Percentiles rank a stretch among this genome's conserved stretches.
These are phyloP conservation scores for Neotragus moschatus DNA, from an alignment of 2,113 vertebrate species.

Conservation along the genomic window DNA sequence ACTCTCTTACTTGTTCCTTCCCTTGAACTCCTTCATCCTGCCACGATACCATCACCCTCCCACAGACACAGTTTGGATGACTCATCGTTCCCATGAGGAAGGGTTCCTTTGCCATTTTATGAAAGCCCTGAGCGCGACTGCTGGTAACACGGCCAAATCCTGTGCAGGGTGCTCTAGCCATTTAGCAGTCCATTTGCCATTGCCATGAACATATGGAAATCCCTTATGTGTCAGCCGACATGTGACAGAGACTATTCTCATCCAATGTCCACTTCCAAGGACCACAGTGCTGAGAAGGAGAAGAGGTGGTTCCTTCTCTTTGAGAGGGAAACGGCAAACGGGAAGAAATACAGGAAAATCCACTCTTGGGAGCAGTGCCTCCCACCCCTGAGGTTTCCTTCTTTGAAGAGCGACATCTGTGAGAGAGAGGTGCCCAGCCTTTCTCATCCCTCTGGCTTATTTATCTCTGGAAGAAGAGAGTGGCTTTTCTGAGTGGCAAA, in stretches of 20 bases:
- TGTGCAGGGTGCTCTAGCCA: background rate
- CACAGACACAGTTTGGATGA: background rate
- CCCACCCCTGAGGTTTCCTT: background rate
- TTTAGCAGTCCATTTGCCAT: background rate
- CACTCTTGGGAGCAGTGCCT: too few relatives aligned
- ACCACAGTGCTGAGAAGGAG: background rate
- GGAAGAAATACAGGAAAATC: background rate
- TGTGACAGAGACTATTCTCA: background rate
- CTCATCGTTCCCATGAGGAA: too few relatives aligned
- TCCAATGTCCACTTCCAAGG: background rate
- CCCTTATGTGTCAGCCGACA: background rate
- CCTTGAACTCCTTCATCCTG: background rate
- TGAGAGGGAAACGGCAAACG: background rate
- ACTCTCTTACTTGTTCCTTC: background rate
- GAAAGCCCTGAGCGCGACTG: background rate
- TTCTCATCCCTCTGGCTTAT: background rate
- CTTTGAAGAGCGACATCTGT: background rate
- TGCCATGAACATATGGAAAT: background rate
- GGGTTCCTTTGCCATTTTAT: background rate
- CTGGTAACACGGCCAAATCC: background rate
- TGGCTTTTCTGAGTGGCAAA: background rate
- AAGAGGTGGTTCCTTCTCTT: background rate
- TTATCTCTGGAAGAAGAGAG: background rate
- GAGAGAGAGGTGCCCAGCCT: background rate
- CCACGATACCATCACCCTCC: background rate